Conservation (phyloP, 2,113 vertebrate genomes). For the Canis aureus region DNA sequence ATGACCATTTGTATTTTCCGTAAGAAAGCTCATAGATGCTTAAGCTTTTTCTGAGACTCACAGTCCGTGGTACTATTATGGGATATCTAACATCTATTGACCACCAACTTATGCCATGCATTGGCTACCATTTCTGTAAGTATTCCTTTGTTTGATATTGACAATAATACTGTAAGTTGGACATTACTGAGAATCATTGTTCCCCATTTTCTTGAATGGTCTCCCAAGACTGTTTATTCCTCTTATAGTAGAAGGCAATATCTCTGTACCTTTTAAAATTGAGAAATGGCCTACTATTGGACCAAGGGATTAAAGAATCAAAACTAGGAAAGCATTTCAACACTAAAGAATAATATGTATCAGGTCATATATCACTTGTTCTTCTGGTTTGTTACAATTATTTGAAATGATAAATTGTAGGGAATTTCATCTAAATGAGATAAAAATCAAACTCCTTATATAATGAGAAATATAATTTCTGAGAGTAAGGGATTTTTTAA, state of each 20-base stretch:
- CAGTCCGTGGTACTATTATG: not conserved
- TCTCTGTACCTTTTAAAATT: not conserved
- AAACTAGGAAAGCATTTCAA: not conserved
- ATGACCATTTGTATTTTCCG: not conserved
- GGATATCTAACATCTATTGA: not conserved
- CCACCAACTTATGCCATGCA: not conserved
- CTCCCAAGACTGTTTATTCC: not conserved
- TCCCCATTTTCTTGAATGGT: not conserved
- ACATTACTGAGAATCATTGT: not conserved
- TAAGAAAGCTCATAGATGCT: not conserved
- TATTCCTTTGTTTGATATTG: not conserved
- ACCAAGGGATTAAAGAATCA: not conserved
- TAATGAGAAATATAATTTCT: not conserved
- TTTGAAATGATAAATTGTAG: not conserved
- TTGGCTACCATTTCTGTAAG: not conserved
- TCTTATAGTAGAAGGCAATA: not conserved
- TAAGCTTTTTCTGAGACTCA: not conserved
- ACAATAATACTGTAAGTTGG: not conserved
- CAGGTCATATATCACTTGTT: not conserved
- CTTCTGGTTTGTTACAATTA: conserved; percentile 6
- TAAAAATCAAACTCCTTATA: not conserved
- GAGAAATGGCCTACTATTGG: not conserved
- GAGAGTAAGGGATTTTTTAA: conserved; percentile 23
- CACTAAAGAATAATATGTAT: not conserved
- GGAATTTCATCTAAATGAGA: not conserved